Conservation (phyloP, 2,113 vertebrate genomes). For the Rhabdornis inornatus region DNA sequence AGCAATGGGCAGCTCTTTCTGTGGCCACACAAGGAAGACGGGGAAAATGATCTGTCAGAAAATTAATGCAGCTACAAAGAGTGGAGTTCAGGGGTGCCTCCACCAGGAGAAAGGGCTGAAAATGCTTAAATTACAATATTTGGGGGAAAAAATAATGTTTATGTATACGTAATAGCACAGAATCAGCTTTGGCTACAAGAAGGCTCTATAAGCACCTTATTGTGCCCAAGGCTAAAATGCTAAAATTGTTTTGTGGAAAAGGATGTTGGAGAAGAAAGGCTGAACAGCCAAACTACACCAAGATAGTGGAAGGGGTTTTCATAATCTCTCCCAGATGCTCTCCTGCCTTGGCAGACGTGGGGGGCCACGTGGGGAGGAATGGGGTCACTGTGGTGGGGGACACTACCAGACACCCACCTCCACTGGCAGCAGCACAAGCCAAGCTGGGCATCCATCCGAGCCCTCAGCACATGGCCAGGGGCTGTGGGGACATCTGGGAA, state of each 20-base stretch:
- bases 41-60: background rate
- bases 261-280: background rate
- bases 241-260: background rate
- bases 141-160: no score
- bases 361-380: background rate
- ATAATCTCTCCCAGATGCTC: background rate
- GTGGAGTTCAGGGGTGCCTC: background rate
- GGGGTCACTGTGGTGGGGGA: accelerated
- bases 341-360: accelerated
- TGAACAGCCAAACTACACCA: background rate
- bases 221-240: background rate
- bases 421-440: background rate
- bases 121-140: background rate
- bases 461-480: background rate
- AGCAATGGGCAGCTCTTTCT: background rate
- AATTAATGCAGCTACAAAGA: background rate
- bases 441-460: background rate
- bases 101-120: background rate
- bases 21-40: background rate
- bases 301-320: background rate
- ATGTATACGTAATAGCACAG: background rate
- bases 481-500: background rate
- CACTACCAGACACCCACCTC: background rate
- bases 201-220: background rate
- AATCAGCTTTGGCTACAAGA: background rate